Evolutionary conservation across 2,113 vertebrate species (phyloP), one percentile per base, ranked within the genome.

Genomic region (Leucopsar rothschildi): DNA sequence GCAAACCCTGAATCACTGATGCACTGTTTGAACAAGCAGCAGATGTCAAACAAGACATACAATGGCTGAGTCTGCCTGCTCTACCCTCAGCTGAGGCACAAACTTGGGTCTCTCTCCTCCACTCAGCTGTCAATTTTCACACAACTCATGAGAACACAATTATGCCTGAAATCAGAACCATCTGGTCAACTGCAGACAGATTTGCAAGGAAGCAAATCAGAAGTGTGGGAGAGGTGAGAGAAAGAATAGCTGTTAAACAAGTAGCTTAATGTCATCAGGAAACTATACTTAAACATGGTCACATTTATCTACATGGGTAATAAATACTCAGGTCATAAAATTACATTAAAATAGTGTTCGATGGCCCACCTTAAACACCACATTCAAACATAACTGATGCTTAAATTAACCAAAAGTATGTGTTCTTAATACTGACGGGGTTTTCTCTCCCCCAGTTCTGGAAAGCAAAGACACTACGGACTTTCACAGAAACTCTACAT

Each of bases 161-260:
- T 45, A 65, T 12, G 68, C 53, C 59, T 83, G 33, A 94, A 95
- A 95, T 52, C 33, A 2, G 2, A 95, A 91, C 93, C 95, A 96
- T 85, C 81, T 90, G 92, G 71, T 69, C 95, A 93, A 76, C 1
- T 0, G 0, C 70, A 87, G 40, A 59, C 23, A 86, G 47, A 94
- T 77, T 70, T 55, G 50, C 88, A 86, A 86, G 35, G 39, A 85
- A 57, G 80, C 42, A 94, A 86, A 88, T 70, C 37, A 94, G 50
- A 95, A 94, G 42, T 55, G 90, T 80, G 59, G 82, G 88, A 83
- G 63, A 35, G 27, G 49, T 50, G 33, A 87, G 39, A 79, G 65
- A 65, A 93, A 69, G 87, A 95, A 76, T 63, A 65, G 29, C 50
- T 94, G 66, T 80, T 77, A 90, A 93, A 82, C 57, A 79, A 85